These are phyloP conservation scores for Scaptomyza polygonia DNA, from an alignment of 2,888 invertebrate species.

Conservation along the genomic window DNA sequence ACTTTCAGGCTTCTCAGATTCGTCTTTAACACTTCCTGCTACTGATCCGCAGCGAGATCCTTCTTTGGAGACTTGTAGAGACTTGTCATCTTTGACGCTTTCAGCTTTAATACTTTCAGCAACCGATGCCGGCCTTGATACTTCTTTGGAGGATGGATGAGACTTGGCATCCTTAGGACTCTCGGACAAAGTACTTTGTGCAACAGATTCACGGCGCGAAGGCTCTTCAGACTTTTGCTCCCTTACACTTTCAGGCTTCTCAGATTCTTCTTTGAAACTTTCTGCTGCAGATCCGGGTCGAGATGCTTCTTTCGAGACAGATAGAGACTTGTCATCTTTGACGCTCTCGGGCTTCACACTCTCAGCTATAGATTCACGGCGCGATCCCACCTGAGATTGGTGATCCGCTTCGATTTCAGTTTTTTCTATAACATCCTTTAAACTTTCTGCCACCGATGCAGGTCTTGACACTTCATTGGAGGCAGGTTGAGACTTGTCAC, in stretches of 20 bases:
- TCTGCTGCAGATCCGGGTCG: slow-evolving; percentile 31
- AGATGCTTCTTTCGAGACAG: slow-evolving; percentile 21
- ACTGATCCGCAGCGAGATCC: too few relatives aligned
- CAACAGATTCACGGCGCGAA: slow-evolving; percentile 46
- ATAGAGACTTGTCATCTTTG: slow-evolving; percentile 22
- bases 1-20: too few relatives aligned
- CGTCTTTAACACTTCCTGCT: too few relatives aligned
- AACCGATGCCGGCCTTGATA: not conserved
- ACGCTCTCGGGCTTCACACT: slow-evolving; percentile 17
- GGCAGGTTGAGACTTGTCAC: slow-evolving; percentile 10
- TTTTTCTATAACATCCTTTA: too few relatives aligned
- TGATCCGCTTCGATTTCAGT: too few relatives aligned
- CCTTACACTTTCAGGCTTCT: slow-evolving; percentile 2
- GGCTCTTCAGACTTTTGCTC: slow-evolving; percentile 28
- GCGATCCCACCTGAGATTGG: not conserved
- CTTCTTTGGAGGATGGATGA: not conserved
- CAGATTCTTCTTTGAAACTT: not conserved
- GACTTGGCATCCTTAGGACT: not conserved
- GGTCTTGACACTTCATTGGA: slow-evolving; percentile 39
- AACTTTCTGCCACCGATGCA: too few relatives aligned
- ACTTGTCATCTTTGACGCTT: too few relatives aligned
- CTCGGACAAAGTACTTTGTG: slow-evolving; percentile 2
- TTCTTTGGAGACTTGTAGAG: too few relatives aligned
- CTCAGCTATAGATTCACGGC: slow-evolving; percentile 38
- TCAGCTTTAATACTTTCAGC: too few relatives aligned